Percentiles rank a stretch among this genome's conserved stretches.
phyloP scores from a whole-genome alignment of 2,797 vertebrate genomes.

The Poecilia velifera region DNA sequence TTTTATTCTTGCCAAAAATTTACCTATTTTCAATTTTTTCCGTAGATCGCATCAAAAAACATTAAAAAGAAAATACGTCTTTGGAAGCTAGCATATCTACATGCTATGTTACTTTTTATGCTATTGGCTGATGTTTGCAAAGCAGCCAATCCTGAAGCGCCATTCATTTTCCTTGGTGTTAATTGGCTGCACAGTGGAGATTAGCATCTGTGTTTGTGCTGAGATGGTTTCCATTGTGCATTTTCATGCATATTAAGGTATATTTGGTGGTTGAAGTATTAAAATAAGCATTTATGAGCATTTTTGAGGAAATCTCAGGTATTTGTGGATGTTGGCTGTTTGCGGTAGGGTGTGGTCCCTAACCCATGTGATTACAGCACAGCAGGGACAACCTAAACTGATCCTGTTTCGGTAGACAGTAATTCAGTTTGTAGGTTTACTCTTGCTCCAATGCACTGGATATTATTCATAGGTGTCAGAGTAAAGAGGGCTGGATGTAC shows the following conservation, averaged over 20 bases:
- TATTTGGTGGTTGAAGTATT: neutral
- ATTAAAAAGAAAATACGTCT: neutral
- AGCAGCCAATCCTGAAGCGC: neutral
- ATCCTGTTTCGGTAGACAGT: neutral
- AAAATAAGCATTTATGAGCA: neutral
- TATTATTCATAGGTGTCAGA: neutral
- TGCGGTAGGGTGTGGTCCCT: neutral
- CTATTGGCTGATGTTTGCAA: neutral
- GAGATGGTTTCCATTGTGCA: neutral
- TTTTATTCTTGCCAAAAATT: neutral
- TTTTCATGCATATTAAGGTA: neutral
- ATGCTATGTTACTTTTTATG: neutral
- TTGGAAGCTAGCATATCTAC: neutral
- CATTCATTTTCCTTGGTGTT: neutral
- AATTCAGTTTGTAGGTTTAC: neutral
- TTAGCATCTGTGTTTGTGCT: neutral
- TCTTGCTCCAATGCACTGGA: neutral
- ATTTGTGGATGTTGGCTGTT: neutral
- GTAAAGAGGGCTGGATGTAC: neutral
- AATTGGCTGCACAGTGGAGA: neutral
- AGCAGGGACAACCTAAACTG: too few species aligned
- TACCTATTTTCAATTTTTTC: neutral
- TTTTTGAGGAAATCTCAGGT: neutral
- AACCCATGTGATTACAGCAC: neutral
- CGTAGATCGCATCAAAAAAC: neutral